Conservation (phyloP, 1,140 invertebrate species). For the Hypsibius dujardini region DNA sequence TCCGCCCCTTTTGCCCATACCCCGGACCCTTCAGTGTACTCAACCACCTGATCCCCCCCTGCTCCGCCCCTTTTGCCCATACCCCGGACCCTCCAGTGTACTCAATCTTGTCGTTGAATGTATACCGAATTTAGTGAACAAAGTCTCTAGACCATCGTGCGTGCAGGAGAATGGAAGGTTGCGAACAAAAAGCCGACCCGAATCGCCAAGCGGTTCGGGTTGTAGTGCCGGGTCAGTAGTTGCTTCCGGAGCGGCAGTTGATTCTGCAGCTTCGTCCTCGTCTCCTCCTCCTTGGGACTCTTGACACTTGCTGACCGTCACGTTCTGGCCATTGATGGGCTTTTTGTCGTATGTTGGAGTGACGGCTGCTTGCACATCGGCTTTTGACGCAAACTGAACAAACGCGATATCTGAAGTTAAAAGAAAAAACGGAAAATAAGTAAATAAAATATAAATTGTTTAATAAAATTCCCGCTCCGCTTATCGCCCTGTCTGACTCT, state of each 20-base stretch:
- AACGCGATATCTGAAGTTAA: conserved; percentile 49
- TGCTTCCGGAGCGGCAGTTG: not conserved
- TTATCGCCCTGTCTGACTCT: too few species aligned
- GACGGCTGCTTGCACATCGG: not conserved
- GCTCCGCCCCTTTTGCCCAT: too few species aligned
- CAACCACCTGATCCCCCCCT: too few species aligned
- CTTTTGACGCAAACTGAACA: conserved; percentile 50
- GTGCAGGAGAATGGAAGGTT: conserved; percentile 76
- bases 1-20: too few species aligned
- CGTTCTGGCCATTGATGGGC: not conserved
- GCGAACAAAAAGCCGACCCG: conserved; percentile 79
- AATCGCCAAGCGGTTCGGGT: conserved; percentile 31
- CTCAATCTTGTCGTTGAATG: too few species aligned
- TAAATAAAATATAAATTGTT: too few species aligned
- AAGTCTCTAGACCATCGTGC: conserved; percentile 61
- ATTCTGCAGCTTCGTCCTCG: not conserved
- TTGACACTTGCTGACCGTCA: not conserved
- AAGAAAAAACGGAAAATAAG: not conserved
- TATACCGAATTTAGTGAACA: conserved; percentile 72
- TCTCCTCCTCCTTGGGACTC: not conserved
- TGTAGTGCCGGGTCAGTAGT: too few species aligned
- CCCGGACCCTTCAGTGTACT: too few species aligned
- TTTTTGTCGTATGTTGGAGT: not conserved
- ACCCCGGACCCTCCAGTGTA: too few species aligned
- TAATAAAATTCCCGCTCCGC: too few species aligned